Evolutionary conservation across 2,888 invertebrate species (phyloP).

Genomic region (Agrilus cyanescens): DNA sequence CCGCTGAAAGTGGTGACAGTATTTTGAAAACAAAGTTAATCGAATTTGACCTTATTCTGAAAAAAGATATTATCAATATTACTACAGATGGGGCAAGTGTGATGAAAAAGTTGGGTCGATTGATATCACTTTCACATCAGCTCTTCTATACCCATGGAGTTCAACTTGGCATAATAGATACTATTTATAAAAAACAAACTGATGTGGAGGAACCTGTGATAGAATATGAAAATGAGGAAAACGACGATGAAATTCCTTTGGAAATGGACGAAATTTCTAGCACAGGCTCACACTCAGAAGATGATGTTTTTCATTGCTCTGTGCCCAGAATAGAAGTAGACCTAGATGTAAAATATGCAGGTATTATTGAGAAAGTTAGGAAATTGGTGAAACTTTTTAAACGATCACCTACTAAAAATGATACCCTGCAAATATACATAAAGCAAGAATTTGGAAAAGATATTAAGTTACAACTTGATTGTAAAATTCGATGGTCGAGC

Average conservation of each 20-base stretch:
- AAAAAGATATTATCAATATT: slow-evolving; percentile 19
- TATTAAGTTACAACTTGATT: slow-evolving; percentile 9
- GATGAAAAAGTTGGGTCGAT: slow-evolving; percentile 20
- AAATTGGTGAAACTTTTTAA: slow-evolving; percentile 4
- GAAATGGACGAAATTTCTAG: slow-evolving; percentile 2
- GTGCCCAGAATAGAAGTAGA: slow-evolving; percentile 8
- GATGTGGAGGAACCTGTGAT: background rate
- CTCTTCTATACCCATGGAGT: background rate
- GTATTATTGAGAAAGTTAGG: slow-evolving; percentile 13
- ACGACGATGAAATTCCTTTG: slow-evolving; percentile 2
- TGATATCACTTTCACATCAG: slow-evolving; percentile 18
- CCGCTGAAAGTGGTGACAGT: slow-evolving; percentile 14
- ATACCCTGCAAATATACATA: too few species aligned
- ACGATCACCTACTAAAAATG: slow-evolving; percentile 11
- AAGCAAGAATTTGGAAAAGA: too few species aligned
- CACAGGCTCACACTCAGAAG: slow-evolving; percentile 5
- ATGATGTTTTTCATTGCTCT: slow-evolving; percentile 7
- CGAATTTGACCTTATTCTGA: slow-evolving; percentile 17
- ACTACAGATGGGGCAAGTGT: slow-evolving; percentile 22
- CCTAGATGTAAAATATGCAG: slow-evolving; percentile 8
- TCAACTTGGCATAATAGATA: too few species aligned
- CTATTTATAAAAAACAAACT: too few species aligned
- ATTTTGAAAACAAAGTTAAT: slow-evolving; percentile 13
- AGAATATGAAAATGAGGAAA: slow-evolving; percentile 4
- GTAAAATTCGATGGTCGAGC: slow-evolving; percentile 11